A percentile compares a stretch with the other conserved stretches of the same genome.
Conservation (phyloP, 2,888 invertebrate genomes). For the Cerceris rybyensis region DNA sequence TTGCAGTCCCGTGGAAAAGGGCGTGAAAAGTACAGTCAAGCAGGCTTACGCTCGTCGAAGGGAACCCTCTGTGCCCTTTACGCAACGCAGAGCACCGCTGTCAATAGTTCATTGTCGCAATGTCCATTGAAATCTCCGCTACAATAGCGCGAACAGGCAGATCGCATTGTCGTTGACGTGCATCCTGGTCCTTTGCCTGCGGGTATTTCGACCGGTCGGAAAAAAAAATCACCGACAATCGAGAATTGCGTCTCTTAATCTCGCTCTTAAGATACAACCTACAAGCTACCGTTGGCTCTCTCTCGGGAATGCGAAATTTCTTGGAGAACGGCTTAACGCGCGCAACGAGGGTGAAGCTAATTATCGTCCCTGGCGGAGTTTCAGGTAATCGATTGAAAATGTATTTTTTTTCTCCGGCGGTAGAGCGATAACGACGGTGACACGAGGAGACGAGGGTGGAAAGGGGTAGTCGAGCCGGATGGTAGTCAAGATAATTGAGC, state of each 20-base stretch:
- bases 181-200: constrained; percentile 55
- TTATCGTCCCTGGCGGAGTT: constrained; percentile 21
- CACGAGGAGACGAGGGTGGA: constrained; percentile 14
- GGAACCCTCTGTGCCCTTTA: constrained; percentile 65
- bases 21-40: constrained; percentile 81
- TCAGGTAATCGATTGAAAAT: constrained; percentile 29
- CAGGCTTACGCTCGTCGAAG: constrained; percentile 66
- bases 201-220: constrained; percentile 38
- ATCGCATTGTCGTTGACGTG: constrained; percentile 71
- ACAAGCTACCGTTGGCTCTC: too few relatives aligned
- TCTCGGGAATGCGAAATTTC: too few relatives aligned
- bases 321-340: not conserved
- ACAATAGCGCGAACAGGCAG: constrained; percentile 70
- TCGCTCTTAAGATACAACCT: constrained; percentile 17
- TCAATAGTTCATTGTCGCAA: constrained; percentile 79
- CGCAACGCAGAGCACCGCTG: constrained; percentile 71
- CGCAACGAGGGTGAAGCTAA: not conserved
- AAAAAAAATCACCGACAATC: constrained; percentile 38
- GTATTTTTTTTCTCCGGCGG: constrained; percentile 13
- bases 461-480: constrained; percentile 5
- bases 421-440: constrained; percentile 12
- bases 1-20: constrained; percentile 63
- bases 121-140: constrained; percentile 75
- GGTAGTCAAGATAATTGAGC: constrained; percentile 73
- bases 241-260: constrained; percentile 51